Base-by-base conservation (phyloP, 2,797 vertebrate species). In the Triplophysa bombifrons region DNA sequence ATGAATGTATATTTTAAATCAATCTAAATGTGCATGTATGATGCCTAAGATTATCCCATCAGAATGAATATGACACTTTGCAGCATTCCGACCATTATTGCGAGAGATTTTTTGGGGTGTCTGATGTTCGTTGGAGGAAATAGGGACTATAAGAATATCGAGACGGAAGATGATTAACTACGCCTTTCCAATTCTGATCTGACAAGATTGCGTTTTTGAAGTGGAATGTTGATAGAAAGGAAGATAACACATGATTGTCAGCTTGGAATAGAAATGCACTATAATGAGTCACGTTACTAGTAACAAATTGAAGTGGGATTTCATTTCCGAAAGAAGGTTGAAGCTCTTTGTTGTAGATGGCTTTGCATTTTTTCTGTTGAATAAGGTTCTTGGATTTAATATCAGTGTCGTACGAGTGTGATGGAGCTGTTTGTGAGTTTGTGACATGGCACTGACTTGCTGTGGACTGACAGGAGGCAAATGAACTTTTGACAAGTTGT, bases 141-240 rank as follows among this genome's bases (percentile, higher is more conserved):
- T 63, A 61, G 27, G 60, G 70, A 63, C 14, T 19, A 34, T 76
- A 63, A 53, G 55, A 51, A 51, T 78, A 71, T 72, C 44, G 55
- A 11, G 30, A 27, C 16, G 14, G 60, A 69, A 61, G 75, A 61
- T 78, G 44, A 78, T 78, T 78, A 72, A 60, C 69, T 72, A 41
- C 0, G 46, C 55, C 27, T 50, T 70, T 78, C 3, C 55, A 30
- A 48, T 70, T 72, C 64, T 72, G 46, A 78, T 71, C 68, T 46
- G 68, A 55, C 60, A 71, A 58, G 48, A 50, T n/a, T 41, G 20
- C 55, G 30, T 41, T 71, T 78, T 51, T 63, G 46, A 64, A 72
- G 76, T 78, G 68, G 58, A 71, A 55, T 30, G 46, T 55, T 72
- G 76, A 78, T 65, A 60, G 48, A 71, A 78, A 72, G 68, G 22